Evolutionary conservation across 1,140 invertebrate genomes (phyloP).

Genomic region (Heterodera carotae): DNA sequence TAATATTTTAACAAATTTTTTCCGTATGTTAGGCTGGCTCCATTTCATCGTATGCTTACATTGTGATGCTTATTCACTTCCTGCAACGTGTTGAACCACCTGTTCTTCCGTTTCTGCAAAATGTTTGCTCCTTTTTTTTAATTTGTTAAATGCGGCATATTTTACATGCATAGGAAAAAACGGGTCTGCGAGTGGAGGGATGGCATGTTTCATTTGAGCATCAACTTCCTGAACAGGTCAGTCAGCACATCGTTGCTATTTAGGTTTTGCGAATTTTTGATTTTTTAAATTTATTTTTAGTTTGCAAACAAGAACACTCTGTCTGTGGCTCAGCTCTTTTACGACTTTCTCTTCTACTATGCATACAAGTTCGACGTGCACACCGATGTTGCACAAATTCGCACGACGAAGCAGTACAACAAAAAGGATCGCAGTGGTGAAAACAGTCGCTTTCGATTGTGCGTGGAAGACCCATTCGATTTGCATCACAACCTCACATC

Average conservation of each 20-base stretch:
- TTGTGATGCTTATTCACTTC: conserved; percentile 33
- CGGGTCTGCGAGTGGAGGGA: not conserved
- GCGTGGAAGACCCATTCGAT: conserved; percentile 37
- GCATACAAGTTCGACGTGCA: conserved; percentile 7
- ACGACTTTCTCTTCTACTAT: conserved; percentile 22
- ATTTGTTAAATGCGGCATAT: not conserved
- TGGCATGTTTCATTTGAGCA: conserved; percentile 27
- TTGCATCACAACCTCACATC: conserved; percentile 35
- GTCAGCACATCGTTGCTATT: not conserved
- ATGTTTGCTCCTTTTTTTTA: not conserved
- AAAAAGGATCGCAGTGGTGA: not conserved
- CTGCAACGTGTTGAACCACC: conserved; percentile 30
- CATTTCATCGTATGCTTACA: conserved; percentile 28
- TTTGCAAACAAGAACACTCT: not conserved
- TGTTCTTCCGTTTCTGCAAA: conserved; percentile 31
- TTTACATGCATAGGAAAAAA: not conserved
- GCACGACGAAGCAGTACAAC: not conserved
- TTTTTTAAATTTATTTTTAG: not conserved
- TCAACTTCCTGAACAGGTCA: not conserved
- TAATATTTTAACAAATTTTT: not conserved
- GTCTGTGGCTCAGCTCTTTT: conserved; percentile 24
- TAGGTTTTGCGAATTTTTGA: not conserved
- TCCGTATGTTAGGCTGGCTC: conserved; percentile 10
- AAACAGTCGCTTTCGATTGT: not conserved
- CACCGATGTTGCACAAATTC: conserved; percentile 29